Base-by-base conservation (phyloP, 2,888 invertebrate species). In the Rhagonycha lutea region DNA sequence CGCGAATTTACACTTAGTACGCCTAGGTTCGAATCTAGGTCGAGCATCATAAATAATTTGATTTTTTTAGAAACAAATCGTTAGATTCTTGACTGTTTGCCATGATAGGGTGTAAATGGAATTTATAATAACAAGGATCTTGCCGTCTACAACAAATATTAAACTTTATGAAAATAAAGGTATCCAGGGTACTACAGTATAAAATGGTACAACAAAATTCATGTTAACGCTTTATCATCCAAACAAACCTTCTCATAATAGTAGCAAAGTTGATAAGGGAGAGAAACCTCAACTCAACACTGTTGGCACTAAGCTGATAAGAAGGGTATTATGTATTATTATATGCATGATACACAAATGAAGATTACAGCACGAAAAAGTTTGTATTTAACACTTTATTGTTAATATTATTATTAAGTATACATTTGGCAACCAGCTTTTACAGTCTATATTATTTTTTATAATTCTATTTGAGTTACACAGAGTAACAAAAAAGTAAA, bases 381-480 rank as follows among this genome's bases (percentile, higher is more conserved):
- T n/a, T 47, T 47, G 47, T 47, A 47, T 47, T 47, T 47, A 47
- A 47, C 47, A 47, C 68, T 68, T 68, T 68, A 68, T 68, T 68
- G 29, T 14, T 18, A 32, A 29, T 32, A 29, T 68, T 68, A 32
- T 32, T 29, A 32, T 68, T 32, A 68, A 61, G 70, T 62, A 73
- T 69, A 68, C 65, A 74, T 74, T 74, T 74, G 69, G 74, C 74
- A 74, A 70, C 14, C 68, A 72, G 29, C 61, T 29, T 68, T 68
- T 72, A 72, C 26, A 74, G 61, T 69, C 69, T 74, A 74, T 73
- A 68, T 60, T 47, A 73, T 61, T 29, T 9, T 60, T 69, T 65
- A 65, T 70, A 29, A 47, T 61, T 70, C 47, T 26, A 68, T 68
- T 18, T 18, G 23, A 32, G 60, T 72, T 61, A n/a, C 14, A 28